Evolutionary conservation across 2,797 vertebrate genomes (phyloP).

Genomic region (Malurus splendens): DNA sequence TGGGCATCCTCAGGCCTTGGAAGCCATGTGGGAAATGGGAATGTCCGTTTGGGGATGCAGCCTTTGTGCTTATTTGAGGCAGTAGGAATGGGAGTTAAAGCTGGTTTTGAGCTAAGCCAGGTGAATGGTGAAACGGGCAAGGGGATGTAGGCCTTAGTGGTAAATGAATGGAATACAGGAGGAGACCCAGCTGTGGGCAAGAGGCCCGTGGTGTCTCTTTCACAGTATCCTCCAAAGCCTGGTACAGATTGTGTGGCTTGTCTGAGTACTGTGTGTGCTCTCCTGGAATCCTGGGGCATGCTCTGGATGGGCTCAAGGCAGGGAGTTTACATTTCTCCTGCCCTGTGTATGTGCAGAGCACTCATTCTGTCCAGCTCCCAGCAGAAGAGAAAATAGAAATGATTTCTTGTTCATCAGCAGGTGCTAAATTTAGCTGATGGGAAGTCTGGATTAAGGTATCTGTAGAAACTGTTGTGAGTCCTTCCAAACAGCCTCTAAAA

Average conservation of each 20-base stretch:
- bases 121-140: not conserved
- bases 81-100: not conserved
- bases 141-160: not conserved
- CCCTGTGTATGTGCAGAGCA: not conserved
- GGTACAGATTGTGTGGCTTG: not conserved
- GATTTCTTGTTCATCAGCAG: not conserved
- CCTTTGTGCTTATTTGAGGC: not conserved
- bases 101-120: not conserved
- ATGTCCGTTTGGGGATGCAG: not conserved
- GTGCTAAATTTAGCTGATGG: slow-evolving; percentile 2
- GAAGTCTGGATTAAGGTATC: not conserved
- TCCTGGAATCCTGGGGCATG: not conserved
- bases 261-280: not conserved
- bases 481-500: not conserved
- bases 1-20: not conserved
- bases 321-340: not conserved
- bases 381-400: slow-evolving; percentile 8
- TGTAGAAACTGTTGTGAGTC: not conserved
- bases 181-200: not conserved
- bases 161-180: not conserved
- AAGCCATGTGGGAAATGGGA: not conserved
- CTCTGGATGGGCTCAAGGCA: not conserved
- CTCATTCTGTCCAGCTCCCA: not conserved
- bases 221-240: not conserved
- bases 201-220: not conserved